Evolutionary conservation across 2,797 vertebrate species (phyloP).

Genomic region (Xiphorhynchus erythropygius): DNA sequence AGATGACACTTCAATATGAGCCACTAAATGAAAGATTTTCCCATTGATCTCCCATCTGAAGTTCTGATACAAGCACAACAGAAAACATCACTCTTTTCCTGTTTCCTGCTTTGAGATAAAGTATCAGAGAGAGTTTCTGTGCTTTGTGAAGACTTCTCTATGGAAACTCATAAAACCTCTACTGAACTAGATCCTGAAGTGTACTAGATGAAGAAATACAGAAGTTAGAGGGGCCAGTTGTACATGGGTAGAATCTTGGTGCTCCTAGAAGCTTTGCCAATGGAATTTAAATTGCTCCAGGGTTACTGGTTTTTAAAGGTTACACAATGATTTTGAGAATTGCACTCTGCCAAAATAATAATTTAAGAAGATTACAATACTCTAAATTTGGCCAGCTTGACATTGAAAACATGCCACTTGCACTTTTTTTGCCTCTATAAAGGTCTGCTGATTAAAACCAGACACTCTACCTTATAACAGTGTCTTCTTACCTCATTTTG

Average conservation of each 20-base stretch:
- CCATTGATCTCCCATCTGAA: neutral
- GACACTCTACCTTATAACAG: neutral
- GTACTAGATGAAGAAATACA: neutral
- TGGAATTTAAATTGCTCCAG: neutral
- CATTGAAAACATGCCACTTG: neutral
- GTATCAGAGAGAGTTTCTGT: neutral
- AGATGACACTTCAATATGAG: neutral
- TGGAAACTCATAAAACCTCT: neutral
- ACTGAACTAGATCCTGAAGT: neutral
- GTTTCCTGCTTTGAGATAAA: neutral
- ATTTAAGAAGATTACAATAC: conserved; percentile 27
- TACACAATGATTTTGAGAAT: neutral
- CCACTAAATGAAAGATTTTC: neutral
- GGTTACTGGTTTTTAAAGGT: neutral
- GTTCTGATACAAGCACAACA: neutral
- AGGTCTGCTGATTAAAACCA: conserved; percentile 4
- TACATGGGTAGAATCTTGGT: neutral
- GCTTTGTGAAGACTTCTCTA: neutral
- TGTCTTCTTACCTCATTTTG: neutral
- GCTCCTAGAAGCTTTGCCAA: neutral
- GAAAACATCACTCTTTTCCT: neutral
- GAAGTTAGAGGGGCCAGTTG: neutral
- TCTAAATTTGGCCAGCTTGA: conserved; percentile 10
- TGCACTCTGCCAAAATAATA: conserved; percentile 16
- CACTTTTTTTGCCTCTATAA: neutral